Base-by-base conservation (phyloP, 2,888 invertebrate species). In the Synergus itoensis region DNA sequence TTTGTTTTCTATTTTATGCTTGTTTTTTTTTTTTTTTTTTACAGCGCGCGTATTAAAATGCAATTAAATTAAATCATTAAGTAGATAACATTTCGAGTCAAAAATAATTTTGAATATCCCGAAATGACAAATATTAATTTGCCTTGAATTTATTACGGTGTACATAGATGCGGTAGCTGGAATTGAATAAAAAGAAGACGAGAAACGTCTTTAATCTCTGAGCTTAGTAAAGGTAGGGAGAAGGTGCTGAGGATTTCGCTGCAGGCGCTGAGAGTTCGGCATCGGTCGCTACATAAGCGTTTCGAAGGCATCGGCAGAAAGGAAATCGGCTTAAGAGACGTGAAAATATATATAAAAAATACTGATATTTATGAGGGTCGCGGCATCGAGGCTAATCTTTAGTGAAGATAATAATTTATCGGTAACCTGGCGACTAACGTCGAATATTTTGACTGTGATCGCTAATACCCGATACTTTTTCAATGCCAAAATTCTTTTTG, bases 301-400 rank as follows among this genome's bases (percentile, higher is more conserved):
- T 90, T 90, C 89, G 89, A 90, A 89, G 88, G 83, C 89, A 90
- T 90, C 89, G 86, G 87, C 87, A 89, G 88, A 89, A 89, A 92
- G 90, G 88, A 91, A 92, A 92, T 92, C 92, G 92, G 92, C 92
- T 92, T 92, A 91, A 88, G 88, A 85, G 83, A 87, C 87, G 85
- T 84, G 84, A 82, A 86, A 86, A 86, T 83, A 83, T 85, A 83
- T 83, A 84, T 85, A 83, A 88, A 90, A 92, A 91, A 90, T 91
- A 89, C 90, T 86, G 89, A 91, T 91, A 92, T 92, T 91, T 92
- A 92, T 92, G 91, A 91, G 91, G 91, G 91, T 91, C 91, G 90
- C 88, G 90, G 90, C 91, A 91, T 90, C 87, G 86, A 87, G 87
- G 89, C 91, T 92, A 92, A 92, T 92, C 92, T 92, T 91, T 86